Conservation (phyloP, 2,888 invertebrate species). For the Noctua fimbriata region DNA sequence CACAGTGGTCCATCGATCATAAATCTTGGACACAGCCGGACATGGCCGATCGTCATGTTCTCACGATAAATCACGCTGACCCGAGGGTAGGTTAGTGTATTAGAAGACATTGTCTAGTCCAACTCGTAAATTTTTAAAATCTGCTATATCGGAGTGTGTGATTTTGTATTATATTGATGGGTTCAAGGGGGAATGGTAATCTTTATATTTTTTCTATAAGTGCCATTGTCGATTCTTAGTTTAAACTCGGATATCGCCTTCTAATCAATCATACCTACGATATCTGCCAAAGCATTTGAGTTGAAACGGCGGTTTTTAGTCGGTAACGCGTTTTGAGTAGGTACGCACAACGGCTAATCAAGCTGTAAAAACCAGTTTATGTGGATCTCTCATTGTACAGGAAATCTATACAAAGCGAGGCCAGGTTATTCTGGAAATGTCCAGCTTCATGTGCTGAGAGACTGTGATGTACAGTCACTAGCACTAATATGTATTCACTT, state of each 20-base stretch:
- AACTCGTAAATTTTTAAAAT: conserved; percentile 53
- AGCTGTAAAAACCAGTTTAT: too few relatives aligned
- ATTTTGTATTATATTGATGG: conserved; percentile 1
- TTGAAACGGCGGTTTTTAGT: too few relatives aligned
- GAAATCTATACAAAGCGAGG: too few relatives aligned
- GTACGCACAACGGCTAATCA: too few relatives aligned
- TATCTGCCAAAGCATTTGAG: neutral
- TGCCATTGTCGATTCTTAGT: neutral
- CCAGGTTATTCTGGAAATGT: too few relatives aligned
- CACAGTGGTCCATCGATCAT: conserved; percentile 77
- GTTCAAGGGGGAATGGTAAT: neutral
- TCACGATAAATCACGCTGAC: conserved; percentile 85
- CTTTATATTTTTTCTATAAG: neutral
- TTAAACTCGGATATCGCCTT: neutral
- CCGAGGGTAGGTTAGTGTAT: conserved; percentile 65
- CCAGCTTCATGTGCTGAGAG: too few relatives aligned
- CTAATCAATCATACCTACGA: neutral
- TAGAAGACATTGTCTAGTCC: conserved; percentile 66
- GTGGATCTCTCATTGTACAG: too few relatives aligned
- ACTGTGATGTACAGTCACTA: too few relatives aligned
- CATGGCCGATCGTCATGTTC: conserved; percentile 81
- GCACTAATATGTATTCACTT: too few relatives aligned
- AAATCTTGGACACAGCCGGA: conserved; percentile 74
- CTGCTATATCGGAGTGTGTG: neutral
- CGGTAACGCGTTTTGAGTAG: too few relatives aligned